Conservation (phyloP, 2,113 vertebrate genomes). For the Caretta caretta region DNA sequence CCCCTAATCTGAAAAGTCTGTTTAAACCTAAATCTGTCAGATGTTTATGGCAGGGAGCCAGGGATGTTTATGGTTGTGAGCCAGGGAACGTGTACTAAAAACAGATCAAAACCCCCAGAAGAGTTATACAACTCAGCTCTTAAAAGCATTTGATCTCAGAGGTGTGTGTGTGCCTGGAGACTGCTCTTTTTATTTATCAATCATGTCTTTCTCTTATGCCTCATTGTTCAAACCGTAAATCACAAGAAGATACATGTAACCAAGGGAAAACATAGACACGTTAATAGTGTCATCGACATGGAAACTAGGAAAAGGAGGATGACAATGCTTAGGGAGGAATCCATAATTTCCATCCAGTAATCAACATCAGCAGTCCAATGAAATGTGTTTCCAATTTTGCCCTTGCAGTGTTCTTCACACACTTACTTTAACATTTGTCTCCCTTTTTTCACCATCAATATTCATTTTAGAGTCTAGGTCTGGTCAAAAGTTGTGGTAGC, state of each 20-base stretch:
- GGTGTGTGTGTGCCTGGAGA: neutral
- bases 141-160: conserved; percentile 1
- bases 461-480: fast-evolving
- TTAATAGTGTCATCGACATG: fast-evolving
- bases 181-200: neutral
- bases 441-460: fast-evolving
- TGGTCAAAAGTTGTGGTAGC: neutral
- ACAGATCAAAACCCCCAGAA: neutral
- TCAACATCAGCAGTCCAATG: neutral
- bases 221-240: conserved; percentile 33
- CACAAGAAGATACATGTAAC: conserved; percentile 15
- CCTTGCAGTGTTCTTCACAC: neutral
- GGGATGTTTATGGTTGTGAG: neutral
- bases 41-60: neutral
- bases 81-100: conserved; percentile 3
- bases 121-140: neutral
- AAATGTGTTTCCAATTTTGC: fast-evolving
- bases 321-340: neutral
- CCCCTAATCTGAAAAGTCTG: neutral
- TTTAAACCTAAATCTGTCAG: conserved; percentile 5
- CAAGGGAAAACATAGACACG: neutral
- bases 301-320: neutral
- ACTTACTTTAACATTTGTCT: neutral
- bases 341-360: neutral
- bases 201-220: neutral